Base-by-base conservation (phyloP, 2,113 vertebrate species). In the Diphyllodes magnificus region DNA sequence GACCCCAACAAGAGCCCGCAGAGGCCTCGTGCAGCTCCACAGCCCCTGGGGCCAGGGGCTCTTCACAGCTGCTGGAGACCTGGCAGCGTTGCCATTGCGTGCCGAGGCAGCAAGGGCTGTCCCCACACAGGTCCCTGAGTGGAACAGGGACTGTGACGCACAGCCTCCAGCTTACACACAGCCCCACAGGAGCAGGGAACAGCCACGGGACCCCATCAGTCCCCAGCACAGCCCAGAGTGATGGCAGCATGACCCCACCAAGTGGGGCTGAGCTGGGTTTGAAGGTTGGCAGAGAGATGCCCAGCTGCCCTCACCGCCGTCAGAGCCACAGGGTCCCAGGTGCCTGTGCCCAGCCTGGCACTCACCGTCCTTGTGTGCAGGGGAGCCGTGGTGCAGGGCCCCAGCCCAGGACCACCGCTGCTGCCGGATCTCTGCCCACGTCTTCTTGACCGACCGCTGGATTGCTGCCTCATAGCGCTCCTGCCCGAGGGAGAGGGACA, bases 381-480 rank as follows among this genome's bases (percentile, higher is more conserved):
- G 98, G 93, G 98, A 98, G 95, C 98, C 98, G 24, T 98, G 99
- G 93, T 98, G 98, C 45, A 99, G 97, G 10, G 98, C 98, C 11
- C 99, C 99, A 1, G 99, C 99, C 99, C 99, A 99, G 30, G 99
- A 99, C 98, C 99, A 99, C 90, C 99, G 98, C 96, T 99, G 99
- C 95, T 99, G 99, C 60, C 99, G 99, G 96, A 99, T 99, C 97
- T 99, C 99, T 15, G 99, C 99, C 99, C 99, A 99, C 0, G 99
- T 99, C 97, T 99, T 99, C 98, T 99, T 99, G 56, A 98, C 96
- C 2, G 99, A 99, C 82, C 99, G 97, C 94, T 99, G 98, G 93
- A 99, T 98, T 23, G 98, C 99, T 2, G 99, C 98, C 96, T 99
- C 99, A 15, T 99, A 99, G 65, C 99, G 98, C 86, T 99, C 99